Conservation (phyloP, 2,888 invertebrate species). For the Nipponacmea schrenckii region DNA sequence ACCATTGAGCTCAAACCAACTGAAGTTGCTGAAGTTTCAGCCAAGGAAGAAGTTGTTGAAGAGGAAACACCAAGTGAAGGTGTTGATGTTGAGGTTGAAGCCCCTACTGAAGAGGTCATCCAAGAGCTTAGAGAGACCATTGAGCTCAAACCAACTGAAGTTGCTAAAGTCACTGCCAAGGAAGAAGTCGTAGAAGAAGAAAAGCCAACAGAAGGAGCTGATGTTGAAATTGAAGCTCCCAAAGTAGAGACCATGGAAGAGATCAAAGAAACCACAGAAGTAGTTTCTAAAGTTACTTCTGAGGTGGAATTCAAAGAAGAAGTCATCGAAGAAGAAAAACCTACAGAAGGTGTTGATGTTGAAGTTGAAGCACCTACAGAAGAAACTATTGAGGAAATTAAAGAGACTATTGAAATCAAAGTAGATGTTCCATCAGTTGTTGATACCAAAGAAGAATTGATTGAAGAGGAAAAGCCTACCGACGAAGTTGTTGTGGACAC, state of each 20-base stretch:
- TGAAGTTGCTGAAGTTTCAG: no score
- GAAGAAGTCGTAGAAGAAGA: constrained; percentile 16
- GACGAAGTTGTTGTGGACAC: constrained; percentile 7
- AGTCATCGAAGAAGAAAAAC: constrained; percentile 8
- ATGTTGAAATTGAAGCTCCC: constrained; percentile 24
- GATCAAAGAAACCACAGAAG: constrained; percentile 23
- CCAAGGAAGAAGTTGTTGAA: no score
- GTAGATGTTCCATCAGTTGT: not conserved
- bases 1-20: no score
- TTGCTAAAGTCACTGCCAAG: constrained; percentile 22
- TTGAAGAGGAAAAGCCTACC: constrained; percentile 18
- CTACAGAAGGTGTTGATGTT: constrained; percentile 18
- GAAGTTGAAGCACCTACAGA: constrained; percentile 24
- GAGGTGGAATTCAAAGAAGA: constrained; percentile 22
- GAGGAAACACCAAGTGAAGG: no score
- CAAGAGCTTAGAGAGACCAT: constrained; percentile 30
- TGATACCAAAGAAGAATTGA: not conserved
- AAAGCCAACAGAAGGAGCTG: constrained; percentile 23
- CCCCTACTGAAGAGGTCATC: constrained; percentile 25
- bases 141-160: constrained; percentile 27
- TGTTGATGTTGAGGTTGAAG: no score
- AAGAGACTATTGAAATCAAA: not conserved
- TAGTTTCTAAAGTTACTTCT: constrained; percentile 23
- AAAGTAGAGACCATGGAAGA: constrained; percentile 9
- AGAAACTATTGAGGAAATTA: constrained; percentile 25